These are phyloP conservation scores for Sialia sialis DNA, from an alignment of 2,113 vertebrate species.

Conservation along the genomic window DNA sequence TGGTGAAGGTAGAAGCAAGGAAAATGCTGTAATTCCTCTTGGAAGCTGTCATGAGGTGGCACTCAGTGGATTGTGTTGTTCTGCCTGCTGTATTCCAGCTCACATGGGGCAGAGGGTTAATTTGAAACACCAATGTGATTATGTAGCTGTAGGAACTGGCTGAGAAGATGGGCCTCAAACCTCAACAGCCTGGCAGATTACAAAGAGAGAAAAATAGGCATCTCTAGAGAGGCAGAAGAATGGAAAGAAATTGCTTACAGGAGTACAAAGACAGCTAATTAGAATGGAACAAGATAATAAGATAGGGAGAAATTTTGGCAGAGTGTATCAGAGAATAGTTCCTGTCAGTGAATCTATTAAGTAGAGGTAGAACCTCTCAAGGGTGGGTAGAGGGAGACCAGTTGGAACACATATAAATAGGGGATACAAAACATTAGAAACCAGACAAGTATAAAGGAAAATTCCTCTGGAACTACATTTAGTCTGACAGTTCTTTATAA, in stretches of 20 bases:
- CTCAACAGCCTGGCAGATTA: not conserved
- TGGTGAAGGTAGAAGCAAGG: not conserved
- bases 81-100: not conserved
- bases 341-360: not conserved
- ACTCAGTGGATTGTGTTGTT: rapidly evolving
- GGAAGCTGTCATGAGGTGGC: not conserved
- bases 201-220: not conserved
- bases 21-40: not conserved
- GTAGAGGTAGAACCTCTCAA: not conserved
- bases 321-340: not conserved
- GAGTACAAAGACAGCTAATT: constrained; percentile 23
- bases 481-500: not conserved
- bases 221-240: not conserved
- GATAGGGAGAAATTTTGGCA: not conserved
- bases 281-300: not conserved
- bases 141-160: not conserved
- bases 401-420: not conserved
- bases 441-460: not conserved
- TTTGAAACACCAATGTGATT: not conserved
- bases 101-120: not conserved
- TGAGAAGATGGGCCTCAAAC: constrained; percentile 6
- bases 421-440: not conserved
- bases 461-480: not conserved
- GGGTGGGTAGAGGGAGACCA: not conserved
- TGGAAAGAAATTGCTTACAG: not conserved